Evolutionary conservation across 2,888 invertebrate species (phyloP).

Genomic region (Brenthis daphne): DNA sequence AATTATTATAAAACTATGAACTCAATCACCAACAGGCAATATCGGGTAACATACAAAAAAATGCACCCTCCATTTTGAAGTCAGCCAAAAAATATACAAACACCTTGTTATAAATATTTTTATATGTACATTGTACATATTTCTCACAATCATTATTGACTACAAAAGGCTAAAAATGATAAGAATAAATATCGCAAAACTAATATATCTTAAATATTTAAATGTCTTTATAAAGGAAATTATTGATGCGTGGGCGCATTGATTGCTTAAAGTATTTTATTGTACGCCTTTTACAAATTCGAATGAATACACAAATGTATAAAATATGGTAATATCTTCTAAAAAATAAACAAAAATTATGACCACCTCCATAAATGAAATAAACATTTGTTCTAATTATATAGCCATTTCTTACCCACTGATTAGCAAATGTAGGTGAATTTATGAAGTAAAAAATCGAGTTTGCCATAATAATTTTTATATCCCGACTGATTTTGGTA

Average conservation of each 20-base stretch:
- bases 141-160: too few relatives aligned
- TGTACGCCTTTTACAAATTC: conserved; percentile 1
- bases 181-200: neutral
- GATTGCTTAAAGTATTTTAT: neutral
- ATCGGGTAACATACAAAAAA: too few relatives aligned
- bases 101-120: too few relatives aligned
- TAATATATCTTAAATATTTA: conserved; percentile 1
- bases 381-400: conserved; percentile 8
- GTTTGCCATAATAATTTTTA: too few relatives aligned
- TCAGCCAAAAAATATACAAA: too few relatives aligned
- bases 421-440: neutral
- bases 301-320: conserved; percentile 5
- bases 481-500: too few relatives aligned
- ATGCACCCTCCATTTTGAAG: too few relatives aligned
- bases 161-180: neutral
- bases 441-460: too few relatives aligned
- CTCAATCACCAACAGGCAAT: too few relatives aligned
- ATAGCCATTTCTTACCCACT: neutral
- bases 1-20: too few relatives aligned
- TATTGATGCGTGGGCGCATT: conserved; percentile 19
- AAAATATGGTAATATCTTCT: conserved; percentile 13
- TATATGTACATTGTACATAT: too few relatives aligned
- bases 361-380: neutral
- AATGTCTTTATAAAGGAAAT: conserved; percentile 19
- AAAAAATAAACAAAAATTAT: conserved; percentile 14